phyloP scores from a whole-genome alignment of 1,140 invertebrate species.

The Lucilia sericata region DNA sequence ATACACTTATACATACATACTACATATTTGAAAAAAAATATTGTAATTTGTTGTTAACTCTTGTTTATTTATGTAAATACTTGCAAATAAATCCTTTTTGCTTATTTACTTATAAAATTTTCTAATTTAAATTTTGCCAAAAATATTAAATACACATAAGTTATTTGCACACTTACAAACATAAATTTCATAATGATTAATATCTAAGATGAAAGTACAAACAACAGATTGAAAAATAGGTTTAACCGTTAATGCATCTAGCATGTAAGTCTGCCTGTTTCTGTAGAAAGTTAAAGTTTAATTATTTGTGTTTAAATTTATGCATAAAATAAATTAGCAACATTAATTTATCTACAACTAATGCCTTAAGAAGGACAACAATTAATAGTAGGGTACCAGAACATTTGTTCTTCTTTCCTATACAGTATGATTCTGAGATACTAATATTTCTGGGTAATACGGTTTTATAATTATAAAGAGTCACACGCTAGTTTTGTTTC shows the following conservation, averaged over 20 bases:
- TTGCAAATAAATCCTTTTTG: not conserved
- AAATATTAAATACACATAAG: no score
- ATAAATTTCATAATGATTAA: not conserved
- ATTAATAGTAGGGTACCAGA: not conserved
- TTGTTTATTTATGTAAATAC: not conserved
- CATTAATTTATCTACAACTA: conserved; percentile 2
- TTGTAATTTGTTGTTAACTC: no score
- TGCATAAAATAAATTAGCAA: not conserved
- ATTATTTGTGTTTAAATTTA: not conserved
- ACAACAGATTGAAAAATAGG: not conserved
- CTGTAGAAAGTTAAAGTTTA: not conserved
- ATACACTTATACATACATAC: no score
- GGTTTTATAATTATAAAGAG: no score
- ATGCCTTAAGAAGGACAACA: not conserved
- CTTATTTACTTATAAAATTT: not conserved
- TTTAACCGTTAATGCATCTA: not conserved
- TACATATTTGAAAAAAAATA: no score
- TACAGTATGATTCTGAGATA: no score
- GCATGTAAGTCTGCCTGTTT: not conserved
- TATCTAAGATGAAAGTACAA: not conserved
- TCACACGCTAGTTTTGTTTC: no score
- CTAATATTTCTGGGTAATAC: no score
- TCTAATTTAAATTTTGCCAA: not conserved
- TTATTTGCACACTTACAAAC: not conserved
- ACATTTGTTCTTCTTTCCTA: not conserved